Conservation (phyloP, 2,797 vertebrate genomes). For the Falco columbarius region DNA sequence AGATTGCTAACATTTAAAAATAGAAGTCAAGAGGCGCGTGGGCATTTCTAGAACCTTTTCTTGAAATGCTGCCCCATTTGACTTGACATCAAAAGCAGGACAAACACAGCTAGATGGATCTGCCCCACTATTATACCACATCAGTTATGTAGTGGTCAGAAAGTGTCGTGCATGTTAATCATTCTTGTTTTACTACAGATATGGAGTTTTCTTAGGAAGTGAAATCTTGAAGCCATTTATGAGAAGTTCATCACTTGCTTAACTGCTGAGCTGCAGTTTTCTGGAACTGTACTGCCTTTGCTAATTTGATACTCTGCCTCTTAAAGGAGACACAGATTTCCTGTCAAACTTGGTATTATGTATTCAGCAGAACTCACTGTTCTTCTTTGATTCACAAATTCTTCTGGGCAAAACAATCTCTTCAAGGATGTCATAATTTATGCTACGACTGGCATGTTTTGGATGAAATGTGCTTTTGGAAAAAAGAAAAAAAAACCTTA, state of each 20-base stretch:
- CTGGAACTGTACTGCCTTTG: background rate
- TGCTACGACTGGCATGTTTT: fast-evolving
- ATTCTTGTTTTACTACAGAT: background rate
- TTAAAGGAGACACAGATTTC: conserved; percentile 40
- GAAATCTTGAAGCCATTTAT: background rate
- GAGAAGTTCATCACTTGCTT: background rate
- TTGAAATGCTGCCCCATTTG: fast-evolving
- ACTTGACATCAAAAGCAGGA: background rate
- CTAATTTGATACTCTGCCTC: conserved; percentile 30
- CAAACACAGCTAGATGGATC: background rate
- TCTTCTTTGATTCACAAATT: conserved; percentile 5
- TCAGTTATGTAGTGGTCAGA: background rate
- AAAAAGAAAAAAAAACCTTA: too few relatives aligned
- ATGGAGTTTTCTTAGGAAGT: background rate
- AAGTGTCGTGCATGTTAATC: background rate
- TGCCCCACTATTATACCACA: fast-evolving
- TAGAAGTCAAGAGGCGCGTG: background rate
- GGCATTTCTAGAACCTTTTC: background rate
- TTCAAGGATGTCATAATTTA: background rate
- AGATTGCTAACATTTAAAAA: background rate
- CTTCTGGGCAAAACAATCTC: background rate
- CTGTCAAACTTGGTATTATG: background rate
- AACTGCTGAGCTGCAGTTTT: conserved; percentile 33
- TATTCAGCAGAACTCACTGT: conserved; percentile 8
- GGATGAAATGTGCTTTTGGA: background rate